These are phyloP conservation scores for Nephrotoma appendiculata DNA, from an alignment of 2,888 invertebrate genomes.

Conservation along the genomic window DNA sequence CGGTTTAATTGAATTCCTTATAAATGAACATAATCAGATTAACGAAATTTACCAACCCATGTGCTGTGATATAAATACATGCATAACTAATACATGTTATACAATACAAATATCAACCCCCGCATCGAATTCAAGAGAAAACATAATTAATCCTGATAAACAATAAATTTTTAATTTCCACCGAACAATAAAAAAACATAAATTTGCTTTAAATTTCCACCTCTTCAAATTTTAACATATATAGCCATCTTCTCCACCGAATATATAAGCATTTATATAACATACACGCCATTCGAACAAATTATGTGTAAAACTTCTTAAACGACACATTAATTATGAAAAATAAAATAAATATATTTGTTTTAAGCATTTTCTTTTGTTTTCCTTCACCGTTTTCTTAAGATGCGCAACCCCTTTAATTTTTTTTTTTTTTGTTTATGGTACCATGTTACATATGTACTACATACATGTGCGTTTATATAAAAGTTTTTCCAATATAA, in stretches of 20 bases:
- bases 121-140: neutral
- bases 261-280: neutral
- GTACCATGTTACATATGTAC: neutral
- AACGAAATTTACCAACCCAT: neutral
- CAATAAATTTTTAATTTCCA: neutral
- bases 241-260: neutral
- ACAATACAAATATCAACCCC: neutral
- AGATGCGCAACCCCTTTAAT: neutral
- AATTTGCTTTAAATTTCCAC: neutral
- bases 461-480: neutral
- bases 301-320: constrained; percentile 4
- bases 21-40: neutral
- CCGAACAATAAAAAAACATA: neutral
- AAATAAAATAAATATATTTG: neutral
- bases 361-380: neutral
- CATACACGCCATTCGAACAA: neutral
- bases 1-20: too few species aligned
- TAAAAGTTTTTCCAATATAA: neutral
- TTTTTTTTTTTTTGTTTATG: neutral
- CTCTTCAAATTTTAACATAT: neutral
- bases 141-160: neutral
- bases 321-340: constrained; percentile 4
- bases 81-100: neutral
- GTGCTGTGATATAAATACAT: neutral
- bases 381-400: neutral